Conservation (phyloP, 1,140 invertebrate genomes). For the Orius insidiosus region DNA sequence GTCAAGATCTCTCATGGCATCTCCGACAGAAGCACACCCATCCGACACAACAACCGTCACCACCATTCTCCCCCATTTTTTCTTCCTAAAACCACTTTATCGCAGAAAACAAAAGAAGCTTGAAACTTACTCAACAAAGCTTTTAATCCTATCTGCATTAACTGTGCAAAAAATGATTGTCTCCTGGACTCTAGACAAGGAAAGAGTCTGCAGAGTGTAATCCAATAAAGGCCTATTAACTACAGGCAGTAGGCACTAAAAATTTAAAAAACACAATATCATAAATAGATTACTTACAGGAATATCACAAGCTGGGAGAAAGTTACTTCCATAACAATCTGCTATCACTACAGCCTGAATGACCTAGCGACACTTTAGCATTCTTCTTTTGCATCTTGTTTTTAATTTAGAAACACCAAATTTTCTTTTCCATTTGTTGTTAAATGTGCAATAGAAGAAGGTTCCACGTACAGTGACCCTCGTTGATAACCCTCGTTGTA, state of each 20-base stretch:
- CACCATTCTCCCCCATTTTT: conserved; percentile 47
- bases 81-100: conserved; percentile 31
- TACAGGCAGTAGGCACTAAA: conserved; percentile 55
- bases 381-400: background rate
- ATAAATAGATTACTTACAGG: conserved; percentile 30
- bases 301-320: conserved; percentile 46
- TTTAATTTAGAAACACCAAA: background rate
- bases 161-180: conserved; percentile 71
- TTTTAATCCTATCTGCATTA: conserved; percentile 45
- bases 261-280: conserved; percentile 18
- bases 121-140: conserved; percentile 46
- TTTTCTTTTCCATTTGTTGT: background rate
- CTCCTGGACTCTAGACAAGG: conserved; percentile 66
- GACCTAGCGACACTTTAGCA: conserved; percentile 23
- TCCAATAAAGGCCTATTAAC: conserved; percentile 70
- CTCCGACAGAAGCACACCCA: conserved; percentile 72
- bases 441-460: background rate
- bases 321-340: conserved; percentile 62
- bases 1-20: conserved; percentile 83
- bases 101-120: conserved; percentile 1
- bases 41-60: conserved; percentile 64
- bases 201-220: conserved; percentile 71
- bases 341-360: conserved; percentile 75
- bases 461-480: too few species aligned
- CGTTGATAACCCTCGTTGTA: too few species aligned